Conservation (phyloP, 1,140 invertebrate genomes). For the Drosophila ercepeae region DNA sequence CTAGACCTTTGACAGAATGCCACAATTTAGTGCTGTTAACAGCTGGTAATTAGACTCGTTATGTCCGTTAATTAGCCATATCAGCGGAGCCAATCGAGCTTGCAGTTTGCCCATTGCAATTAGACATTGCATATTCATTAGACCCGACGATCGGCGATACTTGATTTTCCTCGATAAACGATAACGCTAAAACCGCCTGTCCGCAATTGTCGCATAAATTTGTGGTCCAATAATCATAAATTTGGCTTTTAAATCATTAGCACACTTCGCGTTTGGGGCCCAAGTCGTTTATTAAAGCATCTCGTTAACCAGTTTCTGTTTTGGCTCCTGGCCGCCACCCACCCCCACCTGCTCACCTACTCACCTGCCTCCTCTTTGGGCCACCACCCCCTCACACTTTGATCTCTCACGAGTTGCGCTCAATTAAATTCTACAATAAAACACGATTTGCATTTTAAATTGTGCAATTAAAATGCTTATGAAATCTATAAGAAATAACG, state of each 20-base stretch:
- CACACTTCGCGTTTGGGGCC: slow-evolving; percentile 57
- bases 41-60: slow-evolving; percentile 76
- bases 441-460: slow-evolving; percentile 81
- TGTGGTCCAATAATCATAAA: slow-evolving; percentile 67
- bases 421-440: slow-evolving; percentile 80
- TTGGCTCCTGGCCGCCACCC: slow-evolving; percentile 7
- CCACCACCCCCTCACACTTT: slow-evolving; percentile 14
- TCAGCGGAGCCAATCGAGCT: slow-evolving; percentile 31
- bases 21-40: slow-evolving; percentile 76
- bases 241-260: slow-evolving; percentile 76
- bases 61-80: slow-evolving; percentile 71
- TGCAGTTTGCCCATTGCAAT: slow-evolving; percentile 53
- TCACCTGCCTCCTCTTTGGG: slow-evolving; percentile 4
- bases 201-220: slow-evolving; percentile 57
- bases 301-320: slow-evolving; percentile 53
- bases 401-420: slow-evolving; percentile 63
- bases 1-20: slow-evolving; percentile 54
- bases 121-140: slow-evolving; percentile 68
- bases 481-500: slow-evolving; percentile 78
- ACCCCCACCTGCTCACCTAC: slow-evolving; percentile 3
- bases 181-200: slow-evolving; percentile 16
- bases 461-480: slow-evolving; percentile 83
- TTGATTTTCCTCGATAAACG: slow-evolving; percentile 1
- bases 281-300: slow-evolving; percentile 23
- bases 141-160: not conserved